A percentile compares a stretch with the other conserved stretches of the same genome.
phyloP scores from a whole-genome alignment of 2,888 invertebrate genomes.

The Tolmerus cingulatus region DNA sequence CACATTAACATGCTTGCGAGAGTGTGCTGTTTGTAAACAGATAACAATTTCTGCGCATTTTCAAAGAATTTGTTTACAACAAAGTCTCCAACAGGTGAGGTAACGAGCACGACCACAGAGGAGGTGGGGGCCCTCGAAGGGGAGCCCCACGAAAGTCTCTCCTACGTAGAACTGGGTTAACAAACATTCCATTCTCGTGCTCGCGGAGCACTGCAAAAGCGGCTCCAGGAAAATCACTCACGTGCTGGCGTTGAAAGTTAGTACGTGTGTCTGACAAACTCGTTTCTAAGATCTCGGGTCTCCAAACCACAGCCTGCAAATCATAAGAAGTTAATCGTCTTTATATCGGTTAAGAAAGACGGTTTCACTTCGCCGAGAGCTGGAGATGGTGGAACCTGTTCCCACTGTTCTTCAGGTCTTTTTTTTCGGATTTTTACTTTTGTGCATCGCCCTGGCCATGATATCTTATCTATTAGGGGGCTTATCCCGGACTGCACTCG shows the following conservation, averaged over 20 bases:
- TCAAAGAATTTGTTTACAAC: background rate
- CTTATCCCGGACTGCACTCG: background rate
- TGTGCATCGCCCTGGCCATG: background rate
- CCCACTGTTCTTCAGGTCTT: background rate
- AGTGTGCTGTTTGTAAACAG: background rate
- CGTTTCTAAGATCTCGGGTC: background rate
- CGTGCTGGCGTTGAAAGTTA: slow-evolving; percentile 30
- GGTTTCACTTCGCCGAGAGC: background rate
- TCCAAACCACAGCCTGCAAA: background rate
- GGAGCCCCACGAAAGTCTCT: background rate
- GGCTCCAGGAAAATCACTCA: background rate
- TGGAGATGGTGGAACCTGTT: background rate
- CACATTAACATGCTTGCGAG: background rate
- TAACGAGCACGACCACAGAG: background rate
- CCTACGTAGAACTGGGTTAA: background rate
- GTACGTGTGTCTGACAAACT: slow-evolving; percentile 19
- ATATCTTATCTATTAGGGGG: background rate
- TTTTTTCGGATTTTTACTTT: background rate
- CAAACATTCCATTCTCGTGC: background rate
- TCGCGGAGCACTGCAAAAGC: background rate
- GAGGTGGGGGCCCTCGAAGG: background rate
- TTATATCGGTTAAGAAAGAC: slow-evolving; percentile 3
- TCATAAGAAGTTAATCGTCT: slow-evolving; percentile 2
- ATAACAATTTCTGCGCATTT: background rate
- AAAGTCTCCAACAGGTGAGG: background rate